phyloP scores from a whole-genome alignment of 2,888 invertebrate species.

The Monopis laevigella region DNA sequence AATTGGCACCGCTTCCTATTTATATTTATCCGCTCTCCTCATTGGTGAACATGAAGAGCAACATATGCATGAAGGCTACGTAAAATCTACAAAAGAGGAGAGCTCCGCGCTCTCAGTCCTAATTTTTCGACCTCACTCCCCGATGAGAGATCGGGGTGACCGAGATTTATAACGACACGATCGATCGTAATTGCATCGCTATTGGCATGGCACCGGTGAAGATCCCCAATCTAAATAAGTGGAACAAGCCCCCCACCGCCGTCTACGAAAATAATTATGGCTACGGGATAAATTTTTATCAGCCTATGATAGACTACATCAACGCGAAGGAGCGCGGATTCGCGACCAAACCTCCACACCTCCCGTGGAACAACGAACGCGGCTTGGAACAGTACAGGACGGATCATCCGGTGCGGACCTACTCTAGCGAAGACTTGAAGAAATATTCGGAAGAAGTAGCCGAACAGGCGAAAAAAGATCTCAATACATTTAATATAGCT shows the following conservation, averaged over 20 bases:
- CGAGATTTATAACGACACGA: constrained; percentile 28
- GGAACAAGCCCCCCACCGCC: constrained; percentile 69
- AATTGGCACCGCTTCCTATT: constrained; percentile 48
- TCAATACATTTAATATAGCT: constrained; percentile 63
- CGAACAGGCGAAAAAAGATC: constrained; percentile 74
- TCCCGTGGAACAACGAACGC: constrained; percentile 79
- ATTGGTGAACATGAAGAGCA: constrained; percentile 48
- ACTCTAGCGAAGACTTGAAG: constrained; percentile 73
- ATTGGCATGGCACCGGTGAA: constrained; percentile 51
- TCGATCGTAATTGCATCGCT: constrained; percentile 37
- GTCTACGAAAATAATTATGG: constrained; percentile 86
- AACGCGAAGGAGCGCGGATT: constrained; percentile 71
- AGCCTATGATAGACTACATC: constrained; percentile 88
- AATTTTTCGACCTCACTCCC: constrained; percentile 42
- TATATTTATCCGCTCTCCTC: constrained; percentile 45
- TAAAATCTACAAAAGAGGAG: constrained; percentile 53
- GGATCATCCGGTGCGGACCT: constrained; percentile 70
- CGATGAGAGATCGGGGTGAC: constrained; percentile 27
- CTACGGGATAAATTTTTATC: constrained; percentile 85
- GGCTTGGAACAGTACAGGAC: constrained; percentile 74
- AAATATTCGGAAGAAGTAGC: constrained; percentile 74
- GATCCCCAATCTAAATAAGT: constrained; percentile 49
- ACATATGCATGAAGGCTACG: constrained; percentile 33
- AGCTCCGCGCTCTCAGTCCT: constrained; percentile 33
- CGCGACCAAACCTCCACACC: constrained; percentile 66